Base-by-base conservation (phyloP, 2,888 invertebrate genomes). In the Tipula helvola region DNA sequence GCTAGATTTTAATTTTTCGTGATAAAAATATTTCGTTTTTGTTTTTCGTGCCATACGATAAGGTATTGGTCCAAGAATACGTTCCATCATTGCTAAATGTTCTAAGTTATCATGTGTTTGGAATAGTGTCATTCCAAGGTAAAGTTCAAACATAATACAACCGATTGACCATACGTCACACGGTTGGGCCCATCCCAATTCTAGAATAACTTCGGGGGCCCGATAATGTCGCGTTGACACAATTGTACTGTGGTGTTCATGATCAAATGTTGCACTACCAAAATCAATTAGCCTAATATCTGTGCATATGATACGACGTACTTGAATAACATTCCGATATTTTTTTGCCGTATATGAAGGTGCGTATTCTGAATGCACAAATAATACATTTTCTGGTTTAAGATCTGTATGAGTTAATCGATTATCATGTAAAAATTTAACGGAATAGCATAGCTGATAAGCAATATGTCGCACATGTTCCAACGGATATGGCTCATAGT, bases 81-180 rank as follows among this genome's bases (percentile, higher is more conserved):
- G 93, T 92, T 99, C 99, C 99, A 99, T 99, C 99, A 99, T 99
- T 89, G 99, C 99, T 91, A 99, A 94, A 93, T 99, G 99, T 91
- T 99, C 99, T 89, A 98, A 95, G 93, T 99, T 99, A 93, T 99
- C 99, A 92, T 99, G 99, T 83, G 99, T 99, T 95, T 99, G 98
- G 94, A 99, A 99, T 89, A 99, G 94, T 88, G 99, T 99, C 90
- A 98, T 97, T 89, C 99, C 99, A 90, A 98, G 95, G 93, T 99
- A 99, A 90, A 99, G 93, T 93, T 99, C 99, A 93, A 99, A 99
- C 92, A 99, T 95, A 89, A 99, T 99, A 92, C 99, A 99, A 91
- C 99, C 99, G 91, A 99, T 96, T 86, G 99, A 99, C 99, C 99
- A 99, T 87, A 99, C 98, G 93, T 99, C 99, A 92, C 99, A 99